phyloP scores from a whole-genome alignment of 1,140 invertebrate species.

The Vollenhovia emeryi region DNA sequence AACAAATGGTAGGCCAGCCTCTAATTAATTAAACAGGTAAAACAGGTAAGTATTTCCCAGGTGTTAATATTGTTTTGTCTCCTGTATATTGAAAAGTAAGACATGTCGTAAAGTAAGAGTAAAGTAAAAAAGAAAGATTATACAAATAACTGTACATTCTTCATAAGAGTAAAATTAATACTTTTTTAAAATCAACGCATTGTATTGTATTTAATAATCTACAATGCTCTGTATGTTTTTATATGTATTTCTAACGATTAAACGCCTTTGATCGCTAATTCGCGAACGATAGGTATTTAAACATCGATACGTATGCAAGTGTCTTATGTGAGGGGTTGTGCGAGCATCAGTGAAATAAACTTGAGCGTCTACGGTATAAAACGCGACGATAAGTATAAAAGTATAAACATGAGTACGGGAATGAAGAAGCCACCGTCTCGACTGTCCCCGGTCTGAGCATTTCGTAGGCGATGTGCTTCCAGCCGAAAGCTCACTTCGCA shows the following conservation, averaged over 20 bases:
- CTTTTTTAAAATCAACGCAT: background rate
- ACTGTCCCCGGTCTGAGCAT: conserved; percentile 81
- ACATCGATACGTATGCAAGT: conserved; percentile 79
- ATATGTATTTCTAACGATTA: background rate
- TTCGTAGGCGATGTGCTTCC: conserved; percentile 69
- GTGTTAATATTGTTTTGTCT: no score
- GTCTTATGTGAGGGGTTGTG: conserved; percentile 77
- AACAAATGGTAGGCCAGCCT: no score
- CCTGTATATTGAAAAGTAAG: background rate
- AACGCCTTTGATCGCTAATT: background rate
- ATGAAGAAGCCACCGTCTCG: conserved; percentile 51
- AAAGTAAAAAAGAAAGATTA: background rate
- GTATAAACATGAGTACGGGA: conserved; percentile 30
- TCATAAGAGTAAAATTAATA: background rate
- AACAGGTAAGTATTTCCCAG: no score
- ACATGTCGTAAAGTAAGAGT: background rate
- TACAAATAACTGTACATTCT: background rate
- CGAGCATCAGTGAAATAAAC: conserved; percentile 81
- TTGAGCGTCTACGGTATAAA: conserved; percentile 73
- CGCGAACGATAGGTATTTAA: conserved; percentile 58
- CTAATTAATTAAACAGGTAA: no score
- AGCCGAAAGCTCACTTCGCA: conserved; percentile 64
- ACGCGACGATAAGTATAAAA: conserved; percentile 55
- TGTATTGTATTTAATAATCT: background rate
- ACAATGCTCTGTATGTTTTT: background rate